Evolutionary conservation across 1,140 invertebrate species (phyloP).

Genomic region (Doryteuthis pealeii): DNA sequence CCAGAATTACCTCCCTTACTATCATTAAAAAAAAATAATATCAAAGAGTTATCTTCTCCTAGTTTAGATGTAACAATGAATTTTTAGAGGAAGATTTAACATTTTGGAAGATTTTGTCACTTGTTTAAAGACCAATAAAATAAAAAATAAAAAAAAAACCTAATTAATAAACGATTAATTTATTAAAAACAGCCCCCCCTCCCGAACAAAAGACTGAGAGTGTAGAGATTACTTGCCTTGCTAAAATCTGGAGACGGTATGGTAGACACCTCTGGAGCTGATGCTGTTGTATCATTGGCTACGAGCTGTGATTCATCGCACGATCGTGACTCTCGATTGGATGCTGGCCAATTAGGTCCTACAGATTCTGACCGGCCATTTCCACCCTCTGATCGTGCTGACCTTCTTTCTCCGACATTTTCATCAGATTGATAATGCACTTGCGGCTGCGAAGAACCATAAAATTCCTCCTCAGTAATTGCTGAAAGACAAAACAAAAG

Average conservation of each 20-base stretch:
- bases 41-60: no score
- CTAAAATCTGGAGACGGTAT: constrained; percentile 51
- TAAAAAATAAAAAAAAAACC: no score
- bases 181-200: no score
- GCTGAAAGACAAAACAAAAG: constrained; percentile 26
- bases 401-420: neutral
- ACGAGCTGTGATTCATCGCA: constrained; percentile 27
- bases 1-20: no score
- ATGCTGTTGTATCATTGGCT: constrained; percentile 48
- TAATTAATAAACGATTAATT: no score
- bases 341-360: constrained; percentile 16
- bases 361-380: neutral
- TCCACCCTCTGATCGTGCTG: neutral
- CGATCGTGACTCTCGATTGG: constrained; percentile 16
- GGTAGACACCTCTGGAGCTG: constrained; percentile 52
- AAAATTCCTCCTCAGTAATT: constrained; percentile 41
- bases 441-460: constrained; percentile 26
- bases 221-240: constrained; percentile 33
- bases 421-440: constrained; percentile 23
- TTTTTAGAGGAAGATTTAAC: no score
- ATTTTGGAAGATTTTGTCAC: no score
- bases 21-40: no score
- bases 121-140: no score
- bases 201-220: no score
- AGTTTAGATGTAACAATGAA: no score